phyloP scores from a whole-genome alignment of 2,113 vertebrate species.

The Bothrops jararaca region DNA sequence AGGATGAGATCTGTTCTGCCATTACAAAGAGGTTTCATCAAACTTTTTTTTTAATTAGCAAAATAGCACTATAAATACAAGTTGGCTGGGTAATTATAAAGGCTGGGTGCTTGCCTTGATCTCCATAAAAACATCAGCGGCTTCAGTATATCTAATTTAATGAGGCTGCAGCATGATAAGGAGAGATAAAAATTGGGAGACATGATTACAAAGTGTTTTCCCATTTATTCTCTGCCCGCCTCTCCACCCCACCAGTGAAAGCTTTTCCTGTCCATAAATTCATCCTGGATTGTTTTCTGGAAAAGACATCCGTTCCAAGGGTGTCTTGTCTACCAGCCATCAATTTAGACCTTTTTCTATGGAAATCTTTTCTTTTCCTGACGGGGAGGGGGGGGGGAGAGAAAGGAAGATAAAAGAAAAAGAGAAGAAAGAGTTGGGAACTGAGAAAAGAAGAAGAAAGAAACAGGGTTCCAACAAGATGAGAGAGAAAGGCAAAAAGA shows the following conservation, averaged over 20 bases:
- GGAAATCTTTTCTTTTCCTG: neutral
- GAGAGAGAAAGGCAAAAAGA: neutral
- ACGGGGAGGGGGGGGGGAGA: rapidly evolving
- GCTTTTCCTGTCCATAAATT: neutral
- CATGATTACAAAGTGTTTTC: conserved; percentile 48
- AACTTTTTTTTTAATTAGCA: conserved; percentile 62
- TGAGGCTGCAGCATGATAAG: conserved; percentile 62
- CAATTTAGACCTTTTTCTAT: neutral
- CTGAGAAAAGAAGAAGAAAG: neutral
- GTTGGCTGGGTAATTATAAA: conserved; percentile 61
- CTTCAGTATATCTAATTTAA: conserved; percentile 69
- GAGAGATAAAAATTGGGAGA: conserved; percentile 40
- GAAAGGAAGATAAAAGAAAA: neutral
- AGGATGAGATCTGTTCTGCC: conserved; percentile 15
- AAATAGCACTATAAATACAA: conserved; percentile 64
- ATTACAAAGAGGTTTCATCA: conserved; percentile 43
- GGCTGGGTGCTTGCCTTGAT: conserved; percentile 57
- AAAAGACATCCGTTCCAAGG: neutral
- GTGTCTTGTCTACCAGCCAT: neutral
- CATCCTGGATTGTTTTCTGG: neutral
- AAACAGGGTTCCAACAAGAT: neutral
- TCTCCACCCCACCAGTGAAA: neutral
- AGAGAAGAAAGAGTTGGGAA: neutral
- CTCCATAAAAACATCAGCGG: conserved; percentile 66
- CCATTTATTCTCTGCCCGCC: conserved; percentile 23